Conservation (phyloP, 1,140 invertebrate species). For the Hypsibius dujardini region DNA sequence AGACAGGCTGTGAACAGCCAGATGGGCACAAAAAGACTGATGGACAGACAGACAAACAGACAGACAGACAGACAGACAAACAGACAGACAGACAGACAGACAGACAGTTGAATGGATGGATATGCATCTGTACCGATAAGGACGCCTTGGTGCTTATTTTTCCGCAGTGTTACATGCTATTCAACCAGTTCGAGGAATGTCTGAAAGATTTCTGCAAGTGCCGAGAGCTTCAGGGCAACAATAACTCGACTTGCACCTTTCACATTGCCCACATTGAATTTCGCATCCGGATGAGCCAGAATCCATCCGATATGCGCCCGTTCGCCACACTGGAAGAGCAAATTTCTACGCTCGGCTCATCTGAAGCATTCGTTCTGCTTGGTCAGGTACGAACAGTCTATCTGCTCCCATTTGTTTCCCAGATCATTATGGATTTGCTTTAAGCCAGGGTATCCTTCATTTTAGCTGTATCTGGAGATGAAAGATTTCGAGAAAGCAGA, state of each 20-base stretch:
- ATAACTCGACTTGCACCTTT: not conserved
- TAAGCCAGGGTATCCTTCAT: not conserved
- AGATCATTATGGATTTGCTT: too few species aligned
- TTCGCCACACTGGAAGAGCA: not conserved
- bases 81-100: too few species aligned
- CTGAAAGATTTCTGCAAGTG: constrained; percentile 2
- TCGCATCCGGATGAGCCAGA: not conserved
- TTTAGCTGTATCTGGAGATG: not conserved
- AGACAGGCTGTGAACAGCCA: too few species aligned
- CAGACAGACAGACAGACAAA: too few species aligned
- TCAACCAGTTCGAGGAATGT: not conserved
- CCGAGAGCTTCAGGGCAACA: not conserved
- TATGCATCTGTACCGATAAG: too few species aligned
- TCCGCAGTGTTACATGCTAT: not conserved
- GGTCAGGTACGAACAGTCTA: too few species aligned
- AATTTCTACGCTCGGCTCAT: not conserved
- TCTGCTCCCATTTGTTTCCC: too few species aligned
- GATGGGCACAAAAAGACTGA: too few species aligned
- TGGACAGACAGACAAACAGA: too few species aligned
- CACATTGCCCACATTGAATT: constrained; percentile 15
- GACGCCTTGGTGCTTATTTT: too few species aligned
- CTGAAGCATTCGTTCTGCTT: not conserved
- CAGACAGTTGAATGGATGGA: too few species aligned
- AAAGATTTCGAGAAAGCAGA: not conserved
- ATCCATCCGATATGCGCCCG: not conserved